Percentiles rank a stretch among this genome's conserved stretches.
phyloP scores from a whole-genome alignment of 2,113 vertebrate species.

The Paradisaea rubra region DNA sequence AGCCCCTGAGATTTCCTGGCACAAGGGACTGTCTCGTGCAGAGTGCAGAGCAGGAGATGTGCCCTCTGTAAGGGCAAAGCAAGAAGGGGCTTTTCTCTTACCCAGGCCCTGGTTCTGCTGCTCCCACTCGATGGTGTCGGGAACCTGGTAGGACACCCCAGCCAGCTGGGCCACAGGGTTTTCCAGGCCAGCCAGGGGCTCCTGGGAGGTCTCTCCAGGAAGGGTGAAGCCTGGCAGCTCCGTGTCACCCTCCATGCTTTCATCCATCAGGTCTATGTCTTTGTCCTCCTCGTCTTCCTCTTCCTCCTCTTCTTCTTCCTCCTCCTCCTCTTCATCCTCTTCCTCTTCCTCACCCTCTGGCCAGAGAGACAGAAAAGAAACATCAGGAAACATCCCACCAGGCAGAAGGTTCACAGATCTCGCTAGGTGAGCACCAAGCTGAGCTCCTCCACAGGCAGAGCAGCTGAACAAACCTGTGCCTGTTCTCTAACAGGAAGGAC shows the following conservation, averaged over 20 bases:
- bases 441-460: not conserved
- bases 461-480: not conserved
- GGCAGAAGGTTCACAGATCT: not conserved
- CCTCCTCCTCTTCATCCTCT: constrained; percentile 80
- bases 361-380: not conserved
- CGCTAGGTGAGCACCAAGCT: not conserved
- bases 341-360: constrained; percentile 79
- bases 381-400: not conserved
- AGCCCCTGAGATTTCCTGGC: accelerated
- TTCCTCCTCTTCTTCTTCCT: constrained; percentile 80
- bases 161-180: constrained; percentile 60
- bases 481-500: not conserved
- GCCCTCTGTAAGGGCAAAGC: not conserved
- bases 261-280: constrained; percentile 78
- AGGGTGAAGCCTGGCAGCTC: constrained; percentile 73
- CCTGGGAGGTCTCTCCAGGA: constrained; percentile 78
- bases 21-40: accelerated
- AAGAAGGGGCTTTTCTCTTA: constrained; percentile 60
- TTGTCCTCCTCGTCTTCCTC: constrained; percentile 87
- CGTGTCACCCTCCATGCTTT: constrained; percentile 80
- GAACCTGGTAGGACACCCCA: constrained; percentile 76
- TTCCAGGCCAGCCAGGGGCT: constrained; percentile 63
- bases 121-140: constrained; percentile 86
- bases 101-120: constrained; percentile 92
- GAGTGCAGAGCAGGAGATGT: not conserved